A percentile compares a stretch with the other conserved stretches of the same genome.
phyloP scores from a whole-genome alignment of 2,113 vertebrate genomes.

The Ancistrus triradiatus region DNA sequence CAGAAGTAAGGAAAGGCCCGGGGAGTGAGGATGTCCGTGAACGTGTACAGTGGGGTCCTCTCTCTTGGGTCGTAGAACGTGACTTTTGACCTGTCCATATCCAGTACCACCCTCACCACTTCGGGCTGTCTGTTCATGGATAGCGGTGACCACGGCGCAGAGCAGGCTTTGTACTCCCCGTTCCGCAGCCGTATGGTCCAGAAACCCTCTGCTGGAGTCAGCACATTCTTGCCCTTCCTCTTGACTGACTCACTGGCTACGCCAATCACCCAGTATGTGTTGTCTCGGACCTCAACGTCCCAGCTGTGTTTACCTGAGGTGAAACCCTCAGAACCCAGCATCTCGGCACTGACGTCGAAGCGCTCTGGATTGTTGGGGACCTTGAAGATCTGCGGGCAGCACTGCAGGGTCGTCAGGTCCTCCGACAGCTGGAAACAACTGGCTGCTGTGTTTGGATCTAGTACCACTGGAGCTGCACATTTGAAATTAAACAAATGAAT shows the following conservation, averaged over 20 bases:
- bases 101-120: constrained; percentile 63
- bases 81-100: constrained; percentile 71
- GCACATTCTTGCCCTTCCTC: constrained; percentile 70
- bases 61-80: constrained; percentile 64
- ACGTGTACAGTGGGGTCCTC: constrained; percentile 66
- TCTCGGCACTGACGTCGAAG: constrained; percentile 70
- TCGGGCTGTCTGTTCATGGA: constrained; percentile 58
- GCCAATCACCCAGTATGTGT: constrained; percentile 74
- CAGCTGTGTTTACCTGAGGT: constrained; percentile 65
- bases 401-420: constrained; percentile 65
- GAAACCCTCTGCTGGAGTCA: constrained; percentile 72
- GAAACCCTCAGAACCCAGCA: constrained; percentile 64
- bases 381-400: constrained; percentile 60
- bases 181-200: constrained; percentile 73
- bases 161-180: constrained; percentile 72
- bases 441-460: constrained; percentile 73
- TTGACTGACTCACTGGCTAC: constrained; percentile 66
- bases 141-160: constrained; percentile 68
- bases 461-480: constrained; percentile 59
- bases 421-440: constrained; percentile 70
- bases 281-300: constrained; percentile 68
- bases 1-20: constrained; percentile 70
- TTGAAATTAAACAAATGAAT: too few species aligned
- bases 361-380: constrained; percentile 72
- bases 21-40: constrained; percentile 55